Evolutionary conservation across 2,797 vertebrate species (phyloP), one percentile per base, ranked within the genome.

Genomic region (Rhinophrynus dorsalis): DNA sequence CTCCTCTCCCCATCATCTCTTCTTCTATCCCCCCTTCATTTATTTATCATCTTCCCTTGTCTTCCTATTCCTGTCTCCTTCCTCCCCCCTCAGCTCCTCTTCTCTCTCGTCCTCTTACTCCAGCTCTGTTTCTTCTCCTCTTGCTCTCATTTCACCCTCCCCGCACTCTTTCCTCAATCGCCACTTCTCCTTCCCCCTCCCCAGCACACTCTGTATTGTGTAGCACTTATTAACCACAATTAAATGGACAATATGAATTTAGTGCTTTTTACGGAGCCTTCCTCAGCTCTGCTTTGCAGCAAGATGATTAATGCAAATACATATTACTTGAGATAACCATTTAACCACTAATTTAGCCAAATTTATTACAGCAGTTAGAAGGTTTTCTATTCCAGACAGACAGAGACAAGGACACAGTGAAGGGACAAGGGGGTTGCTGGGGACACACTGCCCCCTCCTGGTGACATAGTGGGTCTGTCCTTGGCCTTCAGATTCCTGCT

Each of bases 311-410:
- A 97, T 96, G 94, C 91, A 94, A 92, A 94, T 96, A 94, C 94
- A 93, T 96, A 96, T 97, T 96, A 95, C 93, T 95, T 95, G 91
- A 96, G 95, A 98, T 94, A 95, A 94, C 94, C 95, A 95, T 97
- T 98, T 96, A 96, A 92, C 92, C 93, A 89, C 95, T 98, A 93
- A 98, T 96, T 97, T 96, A 93, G 94, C 92, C 92, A 95, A 94
- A 96, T 96, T 92, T 95, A 98, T 96, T 94, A 94, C 92, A 90
- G 89, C 92, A 88, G 90, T 91, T 89, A 89, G 86, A 86, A 73
- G 87, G 89, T 88, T 93, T 92, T 92, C 92, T 90, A 92, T 90
- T 91, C 88, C 82, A 90, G 86, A 72, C 87, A 81, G 88, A 88
- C 81, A 81, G 81, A 90, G 90, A 92, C 90, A 90, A 87, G 88